Conservation (phyloP, 2,797 vertebrate genomes). For the Simalia tracyae region DNA sequence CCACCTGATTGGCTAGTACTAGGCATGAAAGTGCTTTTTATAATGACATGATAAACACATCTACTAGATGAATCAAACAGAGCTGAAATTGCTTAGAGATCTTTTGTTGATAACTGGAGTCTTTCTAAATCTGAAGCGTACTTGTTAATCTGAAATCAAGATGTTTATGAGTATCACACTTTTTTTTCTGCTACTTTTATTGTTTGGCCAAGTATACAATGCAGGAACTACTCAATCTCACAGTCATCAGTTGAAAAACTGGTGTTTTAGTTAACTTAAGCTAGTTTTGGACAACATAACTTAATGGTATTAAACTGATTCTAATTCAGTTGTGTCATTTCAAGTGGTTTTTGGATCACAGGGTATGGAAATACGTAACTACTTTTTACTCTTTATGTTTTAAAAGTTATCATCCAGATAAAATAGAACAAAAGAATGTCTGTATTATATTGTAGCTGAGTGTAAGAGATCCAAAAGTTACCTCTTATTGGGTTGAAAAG, state of each 20-base stretch:
- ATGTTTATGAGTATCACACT: neutral
- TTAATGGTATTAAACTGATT: neutral
- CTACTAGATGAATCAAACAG: neutral
- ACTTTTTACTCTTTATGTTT: neutral
- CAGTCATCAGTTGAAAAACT: neutral
- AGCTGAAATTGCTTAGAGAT: neutral
- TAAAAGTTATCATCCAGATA: neutral
- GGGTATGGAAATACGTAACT: neutral
- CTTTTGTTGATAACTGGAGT: neutral
- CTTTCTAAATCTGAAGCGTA: neutral
- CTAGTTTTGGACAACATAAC: neutral
- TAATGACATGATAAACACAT: conserved; percentile 29
- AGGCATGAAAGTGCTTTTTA: conserved; percentile 29
- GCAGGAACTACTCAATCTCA: neutral
- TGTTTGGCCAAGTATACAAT: neutral
- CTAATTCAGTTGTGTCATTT: neutral
- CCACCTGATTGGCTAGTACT: conserved; percentile 45
- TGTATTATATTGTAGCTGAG: neutral
- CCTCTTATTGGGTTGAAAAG: neutral
- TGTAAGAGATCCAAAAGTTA: neutral
- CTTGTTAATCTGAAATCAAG: neutral
- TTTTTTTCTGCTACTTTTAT: neutral
- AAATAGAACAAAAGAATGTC: neutral
- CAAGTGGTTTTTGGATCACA: neutral
- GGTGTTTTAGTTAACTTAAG: neutral